Conservation (phyloP, 92 coral and sea anemone species). For the Chrysogorgia sp. region DNA sequence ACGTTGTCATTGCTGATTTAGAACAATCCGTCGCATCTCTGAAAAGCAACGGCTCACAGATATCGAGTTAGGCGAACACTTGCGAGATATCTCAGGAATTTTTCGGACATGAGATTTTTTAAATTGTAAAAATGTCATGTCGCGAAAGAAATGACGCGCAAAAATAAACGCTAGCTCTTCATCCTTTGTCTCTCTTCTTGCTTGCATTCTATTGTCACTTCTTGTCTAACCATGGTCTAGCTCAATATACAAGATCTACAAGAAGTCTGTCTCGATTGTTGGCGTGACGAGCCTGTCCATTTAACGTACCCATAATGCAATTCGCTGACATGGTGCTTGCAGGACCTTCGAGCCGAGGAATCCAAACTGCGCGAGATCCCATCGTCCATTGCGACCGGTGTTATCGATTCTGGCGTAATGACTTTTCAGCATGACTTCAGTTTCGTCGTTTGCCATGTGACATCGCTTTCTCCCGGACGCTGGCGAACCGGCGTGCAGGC, state of each 20-base stretch:
- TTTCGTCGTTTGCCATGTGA: constrained; percentile 80
- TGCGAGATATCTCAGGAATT: no score
- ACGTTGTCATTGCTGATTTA: constrained; percentile 75
- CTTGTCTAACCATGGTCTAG: no score
- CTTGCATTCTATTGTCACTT: no score
- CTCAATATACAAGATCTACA: no score
- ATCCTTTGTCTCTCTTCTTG: no score
- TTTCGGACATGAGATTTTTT: no score
- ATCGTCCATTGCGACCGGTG: constrained; percentile 75
- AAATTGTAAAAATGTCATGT: no score
- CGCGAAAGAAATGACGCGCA: no score
- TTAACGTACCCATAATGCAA: constrained; percentile 96
- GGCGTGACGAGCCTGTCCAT: no score
- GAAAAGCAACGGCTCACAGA: not conserved
- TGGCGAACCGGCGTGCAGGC: constrained; percentile 96
- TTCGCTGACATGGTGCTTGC: constrained; percentile 80
- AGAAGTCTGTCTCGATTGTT: no score
- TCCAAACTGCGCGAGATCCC: constrained; percentile 98
- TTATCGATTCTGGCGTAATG: constrained; percentile 86
- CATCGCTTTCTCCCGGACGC: constrained; percentile 82
- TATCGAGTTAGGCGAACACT: no score
- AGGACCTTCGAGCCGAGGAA: constrained; percentile 86
- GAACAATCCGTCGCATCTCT: constrained; percentile 62
- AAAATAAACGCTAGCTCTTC: no score
- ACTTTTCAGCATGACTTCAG: constrained; percentile 91